Percentiles rank a stretch among this genome's conserved stretches.
Evolutionary conservation across 2,797 vertebrate genomes (phyloP).

Genomic region (Hydrophis major): DNA sequence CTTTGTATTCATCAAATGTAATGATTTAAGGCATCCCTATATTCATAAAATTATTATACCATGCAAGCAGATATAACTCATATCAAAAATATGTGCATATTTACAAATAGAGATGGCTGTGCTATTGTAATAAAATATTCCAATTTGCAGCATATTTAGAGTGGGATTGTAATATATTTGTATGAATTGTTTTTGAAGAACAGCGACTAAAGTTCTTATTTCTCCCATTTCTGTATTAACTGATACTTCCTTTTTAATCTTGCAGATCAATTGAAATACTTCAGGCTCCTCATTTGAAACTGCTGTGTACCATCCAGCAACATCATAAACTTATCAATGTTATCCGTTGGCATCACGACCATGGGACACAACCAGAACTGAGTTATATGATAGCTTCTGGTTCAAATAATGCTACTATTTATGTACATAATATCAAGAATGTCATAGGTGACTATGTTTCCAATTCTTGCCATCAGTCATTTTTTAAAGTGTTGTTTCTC

Average conservation of each 20-base stretch:
- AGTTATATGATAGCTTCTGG: constrained; percentile 87
- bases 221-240: neutral
- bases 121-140: neutral
- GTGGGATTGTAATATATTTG: neutral
- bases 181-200: neutral
- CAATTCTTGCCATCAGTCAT: neutral
- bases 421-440: constrained; percentile 82
- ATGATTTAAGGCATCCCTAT: neutral
- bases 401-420: constrained; percentile 89
- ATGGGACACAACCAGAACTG: constrained; percentile 73
- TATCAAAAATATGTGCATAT: neutral
- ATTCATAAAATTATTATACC: neutral
- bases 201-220: neutral
- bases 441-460: constrained; percentile 74
- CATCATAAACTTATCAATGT: constrained; percentile 95
- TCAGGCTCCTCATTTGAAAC: constrained; percentile 77
- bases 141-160: neutral
- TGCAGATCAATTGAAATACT: constrained; percentile 90
- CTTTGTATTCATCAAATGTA: neutral
- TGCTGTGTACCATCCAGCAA: constrained; percentile 91
- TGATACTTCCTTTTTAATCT: constrained; percentile 31
- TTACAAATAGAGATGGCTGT: neutral
- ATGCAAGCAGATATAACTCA: neutral
- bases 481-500: neutral
- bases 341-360: constrained; percentile 87